Conservation (phyloP, 2,797 vertebrate genomes). For the Linurgus olivaceus region DNA sequence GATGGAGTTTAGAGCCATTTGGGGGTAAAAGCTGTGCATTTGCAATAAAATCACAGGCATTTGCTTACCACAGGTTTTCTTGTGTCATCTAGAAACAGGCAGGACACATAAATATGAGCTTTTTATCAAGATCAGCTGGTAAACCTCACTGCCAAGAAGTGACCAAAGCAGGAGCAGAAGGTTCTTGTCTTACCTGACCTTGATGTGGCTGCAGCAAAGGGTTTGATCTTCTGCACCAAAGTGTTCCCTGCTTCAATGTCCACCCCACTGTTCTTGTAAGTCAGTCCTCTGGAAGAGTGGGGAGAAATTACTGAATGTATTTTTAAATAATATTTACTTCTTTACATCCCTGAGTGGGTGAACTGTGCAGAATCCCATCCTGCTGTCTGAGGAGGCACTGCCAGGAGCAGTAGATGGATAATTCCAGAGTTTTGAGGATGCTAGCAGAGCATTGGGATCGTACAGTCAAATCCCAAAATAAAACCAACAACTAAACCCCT, state of each 20-base stretch:
- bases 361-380: background rate
- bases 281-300: slow-evolving; percentile 82
- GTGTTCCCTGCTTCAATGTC: slow-evolving; percentile 95
- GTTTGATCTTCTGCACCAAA: slow-evolving; percentile 91
- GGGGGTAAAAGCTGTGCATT: background rate
- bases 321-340: background rate
- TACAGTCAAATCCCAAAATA: background rate
- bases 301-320: background rate
- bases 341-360: background rate
- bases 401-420: background rate
- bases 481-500: background rate
- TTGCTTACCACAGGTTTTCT: background rate
- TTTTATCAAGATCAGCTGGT: background rate
- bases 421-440: background rate
- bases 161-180: background rate
- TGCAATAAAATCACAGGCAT: background rate
- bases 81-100: background rate
- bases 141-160: background rate
- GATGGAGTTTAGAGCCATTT: background rate
- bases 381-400: background rate
- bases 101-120: background rate
- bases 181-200: slow-evolving; percentile 82
- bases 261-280: slow-evolving; percentile 95
- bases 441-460: background rate
- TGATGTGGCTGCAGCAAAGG: slow-evolving; percentile 90